A percentile compares a stretch with the other conserved stretches of the same genome.
Evolutionary conservation across 2,797 vertebrate genomes (phyloP).

Genomic region (Manis crassicaudata): DNA sequence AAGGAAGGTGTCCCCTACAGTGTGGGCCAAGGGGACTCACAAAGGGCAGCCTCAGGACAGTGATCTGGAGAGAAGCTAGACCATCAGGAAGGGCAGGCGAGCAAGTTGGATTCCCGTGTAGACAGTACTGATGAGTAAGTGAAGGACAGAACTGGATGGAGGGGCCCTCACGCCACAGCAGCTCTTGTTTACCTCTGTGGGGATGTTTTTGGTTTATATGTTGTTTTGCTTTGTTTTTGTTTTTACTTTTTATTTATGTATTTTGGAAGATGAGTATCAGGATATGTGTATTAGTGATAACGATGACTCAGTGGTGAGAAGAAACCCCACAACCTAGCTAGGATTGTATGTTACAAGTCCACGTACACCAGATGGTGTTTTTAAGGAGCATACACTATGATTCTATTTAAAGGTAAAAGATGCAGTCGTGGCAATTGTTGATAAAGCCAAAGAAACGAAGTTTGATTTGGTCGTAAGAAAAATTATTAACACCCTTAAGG

Average conservation of each 20-base stretch:
- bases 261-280: neutral
- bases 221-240: neutral
- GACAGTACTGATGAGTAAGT: accelerated
- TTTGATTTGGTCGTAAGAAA: neutral
- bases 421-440: neutral
- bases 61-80: neutral
- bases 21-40: neutral
- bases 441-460: neutral
- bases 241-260: neutral
- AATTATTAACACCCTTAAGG: neutral
- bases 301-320: neutral
- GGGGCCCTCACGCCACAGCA: neutral
- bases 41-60: neutral
- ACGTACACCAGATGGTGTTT: neutral
- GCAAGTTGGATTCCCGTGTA: no score
- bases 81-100: neutral
- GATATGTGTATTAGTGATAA: neutral
- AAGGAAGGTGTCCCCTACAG: neutral
- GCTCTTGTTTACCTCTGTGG: neutral
- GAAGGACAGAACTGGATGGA: no score
- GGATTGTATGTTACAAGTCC: neutral
- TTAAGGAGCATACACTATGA: neutral
- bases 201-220: neutral
- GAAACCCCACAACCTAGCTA: neutral
- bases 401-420: neutral